Base-by-base conservation (phyloP, 2,113 vertebrate genomes). In the Osmerus eperlanus region DNA sequence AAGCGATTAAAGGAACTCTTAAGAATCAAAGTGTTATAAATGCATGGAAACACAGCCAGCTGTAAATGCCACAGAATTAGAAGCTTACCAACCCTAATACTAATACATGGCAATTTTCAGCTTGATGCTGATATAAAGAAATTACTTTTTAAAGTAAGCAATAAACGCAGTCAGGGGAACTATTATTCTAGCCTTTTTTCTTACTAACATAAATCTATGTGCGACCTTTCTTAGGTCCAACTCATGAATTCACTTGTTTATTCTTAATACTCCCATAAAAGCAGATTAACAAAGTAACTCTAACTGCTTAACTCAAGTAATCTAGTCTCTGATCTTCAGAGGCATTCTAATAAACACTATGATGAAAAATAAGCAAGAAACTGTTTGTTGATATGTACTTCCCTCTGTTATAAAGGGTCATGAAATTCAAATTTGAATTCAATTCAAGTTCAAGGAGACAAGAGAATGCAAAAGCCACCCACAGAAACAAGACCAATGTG, bases 21-120 rank as follows among this genome's bases (percentile, higher is more conserved):
- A 96, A 96, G 94, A 97, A 96, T 96, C 94, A 95, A 95, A 95
- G 95, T 92, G 94, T 97, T 98, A 96, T 95, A 97, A 97, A 98
- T 98, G 96, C 96, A 98, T 98, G 94, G 93, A 96, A 98, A 98
- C 95, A 96, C 94, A 96, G 94, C 94, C 90, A 93, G 95, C 95
- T 95, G 96, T 95, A 98, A 96, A 98, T 96, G 95, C 95, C 92
- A 90, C 82, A 94, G 95, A 98, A 97, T 98, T 96, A 97, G 96
- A 96, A 95, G 96, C 96, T 98, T 96, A 96, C 93, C 93, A 91
- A 90, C 92, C 91, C 95, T 96, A 96, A 96, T 95, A 95, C 95
- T 95, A 95, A 96, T 95, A 95, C 94, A 94, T 92, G 93, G 93
- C 94, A 95, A 96, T 96, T 96, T 95, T 93, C 95, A 94, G 95